Evolutionary conservation across 2,113 vertebrate genomes (phyloP).

Genomic region (Plectropomus leopardus): DNA sequence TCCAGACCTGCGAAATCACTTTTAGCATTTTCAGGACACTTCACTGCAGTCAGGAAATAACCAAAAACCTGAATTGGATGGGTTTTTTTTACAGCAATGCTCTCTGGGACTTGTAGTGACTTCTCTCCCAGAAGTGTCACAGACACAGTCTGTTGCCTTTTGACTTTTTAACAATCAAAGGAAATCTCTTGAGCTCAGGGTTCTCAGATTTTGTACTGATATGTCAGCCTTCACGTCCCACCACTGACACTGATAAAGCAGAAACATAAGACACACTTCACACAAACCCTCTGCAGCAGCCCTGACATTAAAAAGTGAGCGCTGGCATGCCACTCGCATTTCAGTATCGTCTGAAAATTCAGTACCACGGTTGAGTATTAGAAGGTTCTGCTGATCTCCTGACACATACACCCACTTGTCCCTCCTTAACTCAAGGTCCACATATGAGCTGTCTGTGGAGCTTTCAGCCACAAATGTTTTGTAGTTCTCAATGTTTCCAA

Average conservation of each 20-base stretch:
- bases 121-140: not conserved
- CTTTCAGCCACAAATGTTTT: not conserved
- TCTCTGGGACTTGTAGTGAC: not conserved
- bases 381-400: conserved; percentile 3
- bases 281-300: not conserved
- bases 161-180: not conserved
- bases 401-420: too few relatives aligned
- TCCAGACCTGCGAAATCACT: not conserved
- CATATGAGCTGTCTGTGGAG: not conserved
- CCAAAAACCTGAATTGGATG: not conserved
- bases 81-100: not conserved
- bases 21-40: not conserved
- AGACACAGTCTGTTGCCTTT: not conserved
- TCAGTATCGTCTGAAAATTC: not conserved
- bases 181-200: not conserved
- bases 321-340: not conserved
- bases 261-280: not conserved
- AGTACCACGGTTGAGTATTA: not conserved
- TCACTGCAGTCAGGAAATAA: not conserved
- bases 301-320: not conserved
- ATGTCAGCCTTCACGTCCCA: not conserved
- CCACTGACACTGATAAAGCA: not conserved
- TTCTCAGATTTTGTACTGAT: not conserved
- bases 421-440: not conserved
- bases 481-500: not conserved